phyloP scores from a whole-genome alignment of 2,113 vertebrate species.

The Meles meles region DNA sequence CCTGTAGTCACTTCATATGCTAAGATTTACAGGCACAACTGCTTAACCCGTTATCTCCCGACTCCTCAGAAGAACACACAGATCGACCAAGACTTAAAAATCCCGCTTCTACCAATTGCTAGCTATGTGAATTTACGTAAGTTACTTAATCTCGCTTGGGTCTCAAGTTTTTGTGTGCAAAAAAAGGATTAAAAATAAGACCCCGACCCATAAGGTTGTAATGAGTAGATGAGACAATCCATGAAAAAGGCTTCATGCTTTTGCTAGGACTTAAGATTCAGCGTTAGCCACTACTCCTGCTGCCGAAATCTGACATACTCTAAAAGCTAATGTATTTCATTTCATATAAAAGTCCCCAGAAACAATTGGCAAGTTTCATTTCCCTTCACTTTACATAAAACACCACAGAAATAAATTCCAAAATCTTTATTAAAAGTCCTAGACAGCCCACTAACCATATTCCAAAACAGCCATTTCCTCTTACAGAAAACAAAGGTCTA shows the following conservation, averaged over 20 bases:
- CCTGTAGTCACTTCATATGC: neutral
- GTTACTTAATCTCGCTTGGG: neutral
- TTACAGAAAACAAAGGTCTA: neutral
- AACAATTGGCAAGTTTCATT: neutral
- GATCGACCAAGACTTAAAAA: neutral
- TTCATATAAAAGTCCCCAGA: constrained; percentile 41
- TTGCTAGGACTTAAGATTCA: neutral
- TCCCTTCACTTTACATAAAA: constrained; percentile 22
- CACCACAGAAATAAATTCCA: neutral
- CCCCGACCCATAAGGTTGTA: neutral
- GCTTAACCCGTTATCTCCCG: neutral
- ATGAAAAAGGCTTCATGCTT: neutral
- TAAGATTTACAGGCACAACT: neutral
- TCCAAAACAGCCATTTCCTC: neutral
- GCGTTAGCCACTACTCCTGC: too few relatives aligned
- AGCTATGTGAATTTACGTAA: neutral
- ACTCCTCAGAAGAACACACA: neutral
- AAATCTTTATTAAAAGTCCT: neutral
- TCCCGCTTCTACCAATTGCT: neutral
- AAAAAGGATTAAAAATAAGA: neutral
- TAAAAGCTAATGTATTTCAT: constrained; percentile 9
- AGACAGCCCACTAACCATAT: neutral
- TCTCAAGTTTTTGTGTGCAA: neutral
- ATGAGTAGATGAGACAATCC: neutral
- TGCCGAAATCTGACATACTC: neutral